Conservation (phyloP, 2,797 vertebrate species). For the Carcharodon carcharias region DNA sequence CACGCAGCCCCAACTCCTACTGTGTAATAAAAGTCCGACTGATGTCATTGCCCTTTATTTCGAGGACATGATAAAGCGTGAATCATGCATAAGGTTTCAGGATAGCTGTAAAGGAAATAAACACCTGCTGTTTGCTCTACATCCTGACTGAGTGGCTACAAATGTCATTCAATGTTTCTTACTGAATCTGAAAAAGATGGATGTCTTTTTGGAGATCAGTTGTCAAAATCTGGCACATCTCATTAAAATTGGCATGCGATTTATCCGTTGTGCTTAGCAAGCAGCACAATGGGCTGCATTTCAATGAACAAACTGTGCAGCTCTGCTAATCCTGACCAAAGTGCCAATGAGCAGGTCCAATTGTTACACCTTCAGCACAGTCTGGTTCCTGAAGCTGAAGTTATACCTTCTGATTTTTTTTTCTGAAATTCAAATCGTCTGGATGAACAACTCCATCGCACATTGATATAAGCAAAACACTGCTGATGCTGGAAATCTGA, state of each 20-base stretch:
- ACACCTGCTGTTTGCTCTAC: neutral
- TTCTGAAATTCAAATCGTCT: no score
- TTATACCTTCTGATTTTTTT: no score
- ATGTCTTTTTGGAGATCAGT: neutral
- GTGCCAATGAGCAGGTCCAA: neutral
- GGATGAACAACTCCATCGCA: no score
- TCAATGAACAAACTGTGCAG: neutral
- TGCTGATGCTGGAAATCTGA: no score
- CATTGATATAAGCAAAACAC: no score
- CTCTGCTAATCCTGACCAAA: neutral
- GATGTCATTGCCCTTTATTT: neutral
- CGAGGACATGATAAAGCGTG: neutral
- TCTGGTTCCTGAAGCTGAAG: neutral
- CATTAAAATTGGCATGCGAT: neutral
- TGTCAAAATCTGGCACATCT: neutral
- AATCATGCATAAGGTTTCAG: neutral
- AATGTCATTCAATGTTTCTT: neutral
- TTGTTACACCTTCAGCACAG: neutral
- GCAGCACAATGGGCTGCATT: neutral
- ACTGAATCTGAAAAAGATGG: neutral
- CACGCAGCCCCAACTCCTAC: neutral
- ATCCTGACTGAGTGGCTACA: neutral
- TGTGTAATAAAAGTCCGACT: neutral
- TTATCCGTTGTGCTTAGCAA: neutral
- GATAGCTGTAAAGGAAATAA: neutral